Evolutionary conservation across 2,113 vertebrate genomes (phyloP).

Genomic region (Seriola dumerili): DNA sequence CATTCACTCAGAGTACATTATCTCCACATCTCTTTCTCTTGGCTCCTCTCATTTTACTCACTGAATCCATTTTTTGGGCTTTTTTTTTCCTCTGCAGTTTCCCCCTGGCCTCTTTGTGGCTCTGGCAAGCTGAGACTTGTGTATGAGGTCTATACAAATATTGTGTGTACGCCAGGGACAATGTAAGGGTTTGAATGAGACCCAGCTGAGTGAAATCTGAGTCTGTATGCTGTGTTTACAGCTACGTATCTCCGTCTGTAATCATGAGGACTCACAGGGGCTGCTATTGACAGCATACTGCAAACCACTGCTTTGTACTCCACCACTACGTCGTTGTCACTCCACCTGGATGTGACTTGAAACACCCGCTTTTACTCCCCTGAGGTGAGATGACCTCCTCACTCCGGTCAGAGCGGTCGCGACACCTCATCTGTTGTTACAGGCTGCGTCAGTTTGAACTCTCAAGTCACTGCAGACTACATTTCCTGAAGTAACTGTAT

Average conservation of each 20-base stretch:
- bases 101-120: slow-evolving; percentile 31
- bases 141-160: slow-evolving; percentile 34
- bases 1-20: slow-evolving; percentile 31
- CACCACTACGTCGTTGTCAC: background rate
- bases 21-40: slow-evolving; percentile 43
- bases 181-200: slow-evolving; percentile 45
- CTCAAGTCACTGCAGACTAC: background rate
- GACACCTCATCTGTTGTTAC: slow-evolving; percentile 22
- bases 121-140: slow-evolving; percentile 67
- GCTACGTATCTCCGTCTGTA: slow-evolving; percentile 29
- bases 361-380: background rate
- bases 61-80: slow-evolving; percentile 17
- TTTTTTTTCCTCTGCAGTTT: background rate
- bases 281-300: background rate
- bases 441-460: slow-evolving; percentile 14
- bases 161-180: slow-evolving; percentile 28
- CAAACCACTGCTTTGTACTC: background rate
- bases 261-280: background rate
- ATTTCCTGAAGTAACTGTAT: background rate
- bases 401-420: background rate
- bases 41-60: slow-evolving; percentile 50
- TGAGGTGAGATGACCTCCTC: background rate
- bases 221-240: slow-evolving; percentile 31
- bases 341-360: slow-evolving; percentile 1
- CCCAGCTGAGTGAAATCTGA: slow-evolving; percentile 60